A percentile compares a stretch with the other conserved stretches of the same genome.
Conservation (phyloP, 2,113 vertebrate genomes). For the Narcine bancroftii region DNA sequence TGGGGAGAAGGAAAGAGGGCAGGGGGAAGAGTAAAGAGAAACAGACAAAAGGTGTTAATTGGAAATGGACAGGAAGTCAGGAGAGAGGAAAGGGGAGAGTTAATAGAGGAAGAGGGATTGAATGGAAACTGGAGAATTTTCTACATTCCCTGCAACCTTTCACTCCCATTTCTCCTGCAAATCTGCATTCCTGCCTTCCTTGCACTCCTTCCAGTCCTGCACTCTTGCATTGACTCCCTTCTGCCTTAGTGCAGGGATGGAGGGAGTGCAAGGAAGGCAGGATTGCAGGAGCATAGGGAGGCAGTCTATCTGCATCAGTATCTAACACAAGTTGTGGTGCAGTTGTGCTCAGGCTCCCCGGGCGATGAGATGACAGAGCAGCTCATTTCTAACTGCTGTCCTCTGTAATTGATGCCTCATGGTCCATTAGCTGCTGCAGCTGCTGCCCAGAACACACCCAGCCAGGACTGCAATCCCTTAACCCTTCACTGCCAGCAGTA, state of each 20-base stretch:
- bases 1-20: too few relatives aligned
- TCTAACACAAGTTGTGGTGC: neutral
- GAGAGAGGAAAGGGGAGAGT: too few relatives aligned
- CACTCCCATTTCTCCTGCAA: neutral
- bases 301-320: conserved; percentile 7
- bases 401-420: neutral
- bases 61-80: too few relatives aligned
- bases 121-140: neutral
- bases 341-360: neutral
- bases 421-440: conserved; percentile 17
- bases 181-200: neutral
- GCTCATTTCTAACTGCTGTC: conserved; percentile 11
- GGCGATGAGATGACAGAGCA: neutral
- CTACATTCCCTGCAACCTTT: neutral
- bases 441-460: neutral
- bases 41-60: too few relatives aligned
- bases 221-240: neutral
- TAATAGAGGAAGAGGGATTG: too few relatives aligned
- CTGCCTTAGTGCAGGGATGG: neutral
- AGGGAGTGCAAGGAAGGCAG: neutral
- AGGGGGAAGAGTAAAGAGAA: too few relatives aligned
- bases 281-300: neutral
- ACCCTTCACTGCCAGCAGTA: neutral
- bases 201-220: neutral
- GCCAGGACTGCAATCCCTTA: neutral